Evolutionary conservation across 2,797 vertebrate genomes (phyloP), one percentile per base, ranked within the genome.

Genomic region (Betta splendens): DNA sequence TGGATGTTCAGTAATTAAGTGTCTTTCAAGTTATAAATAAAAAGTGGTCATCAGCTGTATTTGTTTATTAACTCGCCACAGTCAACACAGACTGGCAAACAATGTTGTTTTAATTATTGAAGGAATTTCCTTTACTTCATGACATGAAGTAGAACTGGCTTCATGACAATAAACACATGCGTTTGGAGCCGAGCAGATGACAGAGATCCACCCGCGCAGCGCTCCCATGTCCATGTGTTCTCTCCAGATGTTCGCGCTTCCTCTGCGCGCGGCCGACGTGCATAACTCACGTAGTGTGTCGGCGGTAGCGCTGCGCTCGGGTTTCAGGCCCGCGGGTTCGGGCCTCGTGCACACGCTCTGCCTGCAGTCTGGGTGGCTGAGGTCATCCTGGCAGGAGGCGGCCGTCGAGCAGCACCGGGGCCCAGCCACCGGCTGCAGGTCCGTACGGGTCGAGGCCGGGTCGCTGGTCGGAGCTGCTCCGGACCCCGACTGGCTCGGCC

Each of bases 361-460:
- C 71, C 60, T 13, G 64, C 71, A 58, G 71, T 72, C 56, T 75
- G 83, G 78, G 77, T 72, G 81, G 69, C 38, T 79, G 75, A 83
- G 83, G 81, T 85, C 77, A 75, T 73, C 58, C 50, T 57, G 79
- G 64, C 70, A 36, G 55, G 71, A 76, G 72, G 73, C 73, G 60
- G 57, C 53, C 51, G 66, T 87, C 83, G 79, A 20, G 46, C 39
- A 77, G 74, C 85, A 85, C 86, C 78, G 68, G 64, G 63, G 61
- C 71, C 80, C 84, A 80, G 73, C 50, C 61, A 21, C 23, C 60
- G 26, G 23, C 66, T 20, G 2, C 53, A 51, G 54, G 60, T 56
- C 44, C 36, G 16, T 85, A 75, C 23, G 40, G 40, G 80, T 79
- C 72, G 52, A 58, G 68, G 36, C 18, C 0, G 28, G 55, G 43